A percentile compares a stretch with the other conserved stretches of the same genome.
These are phyloP conservation scores for Campylomormyrus numenius DNA, from an alignment of 2,113 vertebrate genomes.

Conservation along the genomic window DNA sequence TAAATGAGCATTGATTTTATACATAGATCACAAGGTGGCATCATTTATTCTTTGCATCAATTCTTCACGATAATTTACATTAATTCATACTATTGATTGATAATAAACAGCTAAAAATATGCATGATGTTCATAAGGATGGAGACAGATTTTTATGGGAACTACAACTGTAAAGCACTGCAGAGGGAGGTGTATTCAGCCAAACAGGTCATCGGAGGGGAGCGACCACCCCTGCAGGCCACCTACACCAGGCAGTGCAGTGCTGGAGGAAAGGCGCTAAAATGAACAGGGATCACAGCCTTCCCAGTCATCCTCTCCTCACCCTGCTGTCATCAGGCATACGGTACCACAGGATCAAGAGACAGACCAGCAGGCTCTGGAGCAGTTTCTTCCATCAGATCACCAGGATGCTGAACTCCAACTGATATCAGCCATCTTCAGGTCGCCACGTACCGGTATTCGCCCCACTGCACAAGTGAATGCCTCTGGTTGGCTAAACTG, in stretches of 20 bases:
- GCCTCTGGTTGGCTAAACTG: no score
- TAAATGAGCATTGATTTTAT: neutral
- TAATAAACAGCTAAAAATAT: neutral
- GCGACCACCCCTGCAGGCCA: neutral
- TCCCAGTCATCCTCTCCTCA: neutral
- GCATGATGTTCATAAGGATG: neutral
- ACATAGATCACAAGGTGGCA: neutral
- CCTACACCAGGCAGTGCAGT: neutral
- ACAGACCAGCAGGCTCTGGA: neutral
- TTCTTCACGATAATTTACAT: neutral
- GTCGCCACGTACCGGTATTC: neutral
- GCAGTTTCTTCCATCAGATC: neutral
- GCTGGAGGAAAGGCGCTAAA: neutral
- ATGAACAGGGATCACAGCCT: neutral
- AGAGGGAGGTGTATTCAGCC: neutral
- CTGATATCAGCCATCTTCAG: neutral
- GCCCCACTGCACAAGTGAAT: neutral
- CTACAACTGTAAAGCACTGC: neutral
- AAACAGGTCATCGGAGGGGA: neutral
- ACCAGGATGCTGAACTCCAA: neutral
- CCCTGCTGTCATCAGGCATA: neutral
- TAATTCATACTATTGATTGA: neutral
- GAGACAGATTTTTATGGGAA: neutral
- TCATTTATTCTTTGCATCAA: neutral
- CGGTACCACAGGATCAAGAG: neutral